Evolutionary conservation across 2,888 invertebrate species (phyloP).

Genomic region (Apomyelois bistriatella): DNA sequence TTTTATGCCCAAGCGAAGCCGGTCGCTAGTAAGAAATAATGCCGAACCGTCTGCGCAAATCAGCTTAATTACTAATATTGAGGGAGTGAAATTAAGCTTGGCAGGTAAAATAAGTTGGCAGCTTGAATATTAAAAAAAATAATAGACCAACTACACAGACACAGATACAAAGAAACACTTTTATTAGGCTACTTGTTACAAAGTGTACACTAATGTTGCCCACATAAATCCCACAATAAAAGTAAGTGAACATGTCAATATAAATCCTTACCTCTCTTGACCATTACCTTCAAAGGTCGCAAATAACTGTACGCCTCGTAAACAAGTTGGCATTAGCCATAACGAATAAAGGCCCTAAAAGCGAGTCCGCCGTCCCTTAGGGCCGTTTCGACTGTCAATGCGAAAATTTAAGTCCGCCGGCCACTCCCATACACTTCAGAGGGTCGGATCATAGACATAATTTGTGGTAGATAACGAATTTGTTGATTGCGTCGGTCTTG

Average conservation of each 20-base stretch:
- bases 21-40: too few relatives aligned
- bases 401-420: constrained; percentile 76
- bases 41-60: too few relatives aligned
- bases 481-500: too few relatives aligned
- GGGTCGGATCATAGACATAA: constrained; percentile 31
- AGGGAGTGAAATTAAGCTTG: too few relatives aligned
- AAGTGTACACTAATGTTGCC: background rate
- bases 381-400: constrained; percentile 79
- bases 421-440: constrained; percentile 77
- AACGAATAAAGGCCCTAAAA: constrained; percentile 79
- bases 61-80: too few relatives aligned
- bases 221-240: constrained; percentile 9
- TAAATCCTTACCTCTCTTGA: constrained; percentile 18
- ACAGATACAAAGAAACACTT: background rate
- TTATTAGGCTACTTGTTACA: background rate
- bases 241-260: constrained; percentile 7
- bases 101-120: too few relatives aligned
- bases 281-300: constrained; percentile 51
- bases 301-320: constrained; percentile 72
- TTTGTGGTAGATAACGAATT: background rate
- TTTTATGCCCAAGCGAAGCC: too few relatives aligned
- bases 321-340: constrained; percentile 77
- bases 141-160: background rate
- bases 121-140: too few relatives aligned
- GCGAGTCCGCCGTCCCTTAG: constrained; percentile 69